A percentile compares a stretch with the other conserved stretches of the same genome.
phyloP scores from a whole-genome alignment of 1,140 invertebrate species.

The Tetragonula clypearis region DNA sequence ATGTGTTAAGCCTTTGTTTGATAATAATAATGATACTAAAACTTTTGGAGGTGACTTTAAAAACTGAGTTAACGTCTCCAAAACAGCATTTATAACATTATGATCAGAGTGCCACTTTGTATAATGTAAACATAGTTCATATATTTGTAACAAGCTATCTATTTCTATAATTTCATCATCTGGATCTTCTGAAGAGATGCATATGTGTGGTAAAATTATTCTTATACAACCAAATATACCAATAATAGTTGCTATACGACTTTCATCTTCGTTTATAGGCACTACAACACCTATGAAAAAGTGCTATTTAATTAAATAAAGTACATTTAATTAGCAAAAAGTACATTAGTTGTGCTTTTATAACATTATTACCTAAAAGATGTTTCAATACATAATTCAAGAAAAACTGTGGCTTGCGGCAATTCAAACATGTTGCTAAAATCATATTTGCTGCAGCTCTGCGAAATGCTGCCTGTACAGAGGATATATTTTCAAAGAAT shows the following conservation, averaged over 20 bases:
- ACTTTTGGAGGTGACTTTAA: constrained; percentile 85
- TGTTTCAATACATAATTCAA: constrained; percentile 84
- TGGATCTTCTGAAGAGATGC: constrained; percentile 56
- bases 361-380: constrained; percentile 75
- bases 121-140: constrained; percentile 91
- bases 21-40: constrained; percentile 84
- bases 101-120: constrained; percentile 87
- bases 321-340: constrained; percentile 65
- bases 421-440: constrained; percentile 85
- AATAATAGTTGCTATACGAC: constrained; percentile 81
- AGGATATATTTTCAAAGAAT: constrained; percentile 86
- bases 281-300: constrained; percentile 81
- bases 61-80: constrained; percentile 91
- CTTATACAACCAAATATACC: constrained; percentile 86
- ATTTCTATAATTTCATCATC: constrained; percentile 68
- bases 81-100: constrained; percentile 91
- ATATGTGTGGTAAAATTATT: constrained; percentile 84
- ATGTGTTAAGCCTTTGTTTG: constrained; percentile 82
- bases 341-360: not conserved
- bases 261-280: constrained; percentile 81
- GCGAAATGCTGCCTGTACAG: constrained; percentile 83
- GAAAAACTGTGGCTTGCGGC: constrained; percentile 84
- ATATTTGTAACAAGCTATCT: constrained; percentile 85
- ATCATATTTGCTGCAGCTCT: constrained; percentile 86
- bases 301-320: constrained; percentile 40